phyloP scores from a whole-genome alignment of 2,888 invertebrate genomes.

The Brachyopa scutellaris region DNA sequence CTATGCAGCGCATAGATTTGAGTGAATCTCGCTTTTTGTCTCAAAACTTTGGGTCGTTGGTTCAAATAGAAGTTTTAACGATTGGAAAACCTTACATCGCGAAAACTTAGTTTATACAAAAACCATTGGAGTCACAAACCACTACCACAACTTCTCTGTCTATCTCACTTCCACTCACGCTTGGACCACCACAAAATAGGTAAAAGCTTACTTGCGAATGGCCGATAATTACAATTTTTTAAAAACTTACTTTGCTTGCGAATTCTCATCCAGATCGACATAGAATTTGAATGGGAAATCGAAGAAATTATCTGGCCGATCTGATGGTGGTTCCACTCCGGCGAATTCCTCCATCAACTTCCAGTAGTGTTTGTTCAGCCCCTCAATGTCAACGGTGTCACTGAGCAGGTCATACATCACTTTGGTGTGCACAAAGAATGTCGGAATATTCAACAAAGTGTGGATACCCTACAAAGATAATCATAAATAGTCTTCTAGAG shows the following conservation, averaged over 20 bases:
- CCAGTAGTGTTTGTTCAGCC: constrained; percentile 87
- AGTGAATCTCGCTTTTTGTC: too few species aligned
- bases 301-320: constrained; percentile 86
- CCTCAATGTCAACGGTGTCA: constrained; percentile 84
- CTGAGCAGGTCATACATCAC: constrained; percentile 88
- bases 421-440: constrained; percentile 87
- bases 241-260: constrained; percentile 78
- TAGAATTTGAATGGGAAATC: constrained; percentile 91
- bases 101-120: too few species aligned
- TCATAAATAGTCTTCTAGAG: background rate
- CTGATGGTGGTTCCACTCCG: constrained; percentile 86
- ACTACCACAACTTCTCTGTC: too few species aligned
- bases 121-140: too few species aligned
- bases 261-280: constrained; percentile 80
- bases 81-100: too few species aligned
- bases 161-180: too few species aligned
- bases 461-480: constrained; percentile 83
- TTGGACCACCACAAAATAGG: too few species aligned
- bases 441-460: constrained; percentile 88
- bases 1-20: too few species aligned
- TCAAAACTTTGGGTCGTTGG: too few species aligned
- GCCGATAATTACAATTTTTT: too few species aligned
- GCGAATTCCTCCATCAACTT: constrained; percentile 84
- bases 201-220: too few species aligned
- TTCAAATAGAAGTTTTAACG: too few species aligned